These are phyloP conservation scores for Ditylenchus weischeri DNA, from an alignment of 2,888 invertebrate species.

Conservation along the genomic window DNA sequence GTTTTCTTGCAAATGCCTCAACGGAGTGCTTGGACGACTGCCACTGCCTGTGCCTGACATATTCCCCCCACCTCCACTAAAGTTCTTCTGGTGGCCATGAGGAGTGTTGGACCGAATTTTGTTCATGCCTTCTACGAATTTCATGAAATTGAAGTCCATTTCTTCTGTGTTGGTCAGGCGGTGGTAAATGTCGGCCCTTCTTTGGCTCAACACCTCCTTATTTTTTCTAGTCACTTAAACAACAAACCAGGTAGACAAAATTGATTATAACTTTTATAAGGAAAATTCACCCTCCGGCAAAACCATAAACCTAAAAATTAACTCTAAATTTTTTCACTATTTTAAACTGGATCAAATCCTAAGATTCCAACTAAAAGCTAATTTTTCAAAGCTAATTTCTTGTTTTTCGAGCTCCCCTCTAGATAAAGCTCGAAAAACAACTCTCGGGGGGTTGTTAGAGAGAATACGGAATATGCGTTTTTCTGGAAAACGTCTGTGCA, in stretches of 20 bases:
- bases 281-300: conserved; percentile 26
- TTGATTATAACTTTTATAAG: too few species aligned
- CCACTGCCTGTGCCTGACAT: conserved; percentile 9
- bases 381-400: too few species aligned
- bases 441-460: too few species aligned
- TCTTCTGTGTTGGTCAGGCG: conserved; percentile 24
- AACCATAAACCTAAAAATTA: conserved; percentile 31
- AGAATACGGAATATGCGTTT: too few species aligned
- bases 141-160: conserved; percentile 32
- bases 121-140: conserved; percentile 36
- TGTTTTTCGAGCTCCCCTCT: too few species aligned
- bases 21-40: conserved; percentile 15
- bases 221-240: conserved; percentile 12
- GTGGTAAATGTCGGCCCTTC: conserved; percentile 25
- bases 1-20: conserved; percentile 6
- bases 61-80: conserved; percentile 5
- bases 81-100: conserved; percentile 6
- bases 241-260: too few species aligned
- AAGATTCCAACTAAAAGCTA: too few species aligned
- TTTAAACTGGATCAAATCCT: not conserved
- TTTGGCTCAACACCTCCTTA: conserved; percentile 15
- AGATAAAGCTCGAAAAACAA: too few species aligned
- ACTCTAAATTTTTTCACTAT: not conserved
- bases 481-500: too few species aligned
- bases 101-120: conserved; percentile 24